Percentiles rank a stretch among this genome's conserved stretches.
Evolutionary conservation across 53 echinoderm and acorn worm species (phyloP).

Genomic region (Holothuria scabra): DNA sequence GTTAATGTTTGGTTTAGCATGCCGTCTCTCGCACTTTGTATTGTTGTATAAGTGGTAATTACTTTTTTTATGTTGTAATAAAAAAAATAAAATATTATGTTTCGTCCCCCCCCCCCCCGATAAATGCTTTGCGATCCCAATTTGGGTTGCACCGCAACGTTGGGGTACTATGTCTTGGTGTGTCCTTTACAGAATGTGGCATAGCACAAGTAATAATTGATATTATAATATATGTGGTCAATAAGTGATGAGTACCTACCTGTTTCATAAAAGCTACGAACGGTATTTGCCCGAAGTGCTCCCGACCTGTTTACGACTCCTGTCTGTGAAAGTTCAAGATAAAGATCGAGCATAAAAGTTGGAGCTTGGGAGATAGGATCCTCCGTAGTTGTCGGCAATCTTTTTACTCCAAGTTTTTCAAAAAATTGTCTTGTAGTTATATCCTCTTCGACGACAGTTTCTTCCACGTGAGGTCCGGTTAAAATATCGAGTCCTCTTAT

Average conservation of each 20-base stretch:
- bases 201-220: no score
- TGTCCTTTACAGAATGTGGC: no score
- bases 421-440: not conserved
- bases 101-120: no score
- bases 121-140: no score
- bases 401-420: constrained; percentile 1
- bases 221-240: no score
- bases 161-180: no score
- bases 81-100: no score
- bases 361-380: constrained; percentile 19
- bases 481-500: not conserved
- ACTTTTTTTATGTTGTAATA: no score
- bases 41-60: no score
- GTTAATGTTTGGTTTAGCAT: no score
- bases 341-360: constrained; percentile 27
- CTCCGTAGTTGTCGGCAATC: not conserved
- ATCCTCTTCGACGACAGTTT: not conserved
- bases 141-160: no score
- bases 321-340: constrained; percentile 6
- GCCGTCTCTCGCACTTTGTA: no score
- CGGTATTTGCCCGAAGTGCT: constrained; percentile 7
- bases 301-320: not conserved
- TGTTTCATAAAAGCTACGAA: constrained; percentile 36
- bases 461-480: not conserved
- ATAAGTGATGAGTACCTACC: not conserved